phyloP scores from a whole-genome alignment of 1,140 invertebrate genomes.

The Drosophila seguyi region DNA sequence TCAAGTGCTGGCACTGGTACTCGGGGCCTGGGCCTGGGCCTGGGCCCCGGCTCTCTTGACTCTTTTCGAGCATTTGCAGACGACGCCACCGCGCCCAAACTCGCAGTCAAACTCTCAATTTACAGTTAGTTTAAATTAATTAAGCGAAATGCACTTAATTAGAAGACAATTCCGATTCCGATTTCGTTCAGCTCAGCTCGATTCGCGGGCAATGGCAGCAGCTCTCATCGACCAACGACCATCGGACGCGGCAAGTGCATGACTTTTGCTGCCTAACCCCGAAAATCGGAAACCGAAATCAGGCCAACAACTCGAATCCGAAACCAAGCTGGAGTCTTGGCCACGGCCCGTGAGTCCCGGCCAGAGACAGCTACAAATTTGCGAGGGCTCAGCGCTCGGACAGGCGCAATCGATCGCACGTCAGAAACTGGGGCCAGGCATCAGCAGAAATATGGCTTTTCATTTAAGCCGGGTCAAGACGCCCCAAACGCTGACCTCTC shows the following conservation, averaged over 20 bases:
- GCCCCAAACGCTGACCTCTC: slow-evolving; percentile 61
- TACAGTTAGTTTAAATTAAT: slow-evolving; percentile 84
- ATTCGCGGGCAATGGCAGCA: slow-evolving; percentile 45
- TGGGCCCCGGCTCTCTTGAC: background rate
- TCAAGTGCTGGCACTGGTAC: slow-evolving; percentile 35
- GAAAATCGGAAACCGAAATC: slow-evolving; percentile 70
- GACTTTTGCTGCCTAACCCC: slow-evolving; percentile 77
- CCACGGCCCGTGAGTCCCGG: background rate
- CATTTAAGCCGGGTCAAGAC: slow-evolving; percentile 79
- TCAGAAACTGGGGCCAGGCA: slow-evolving; percentile 79
- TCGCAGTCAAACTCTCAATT: slow-evolving; percentile 65
- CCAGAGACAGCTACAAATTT: slow-evolving; percentile 71
- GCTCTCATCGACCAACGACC: slow-evolving; percentile 27
- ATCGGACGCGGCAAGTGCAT: slow-evolving; percentile 67
- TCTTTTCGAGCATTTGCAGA: slow-evolving; percentile 41
- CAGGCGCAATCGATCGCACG: slow-evolving; percentile 81
- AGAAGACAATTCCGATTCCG: slow-evolving; percentile 68
- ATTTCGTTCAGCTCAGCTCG: slow-evolving; percentile 17
- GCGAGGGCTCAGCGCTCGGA: slow-evolving; percentile 55
- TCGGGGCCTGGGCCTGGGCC: background rate
- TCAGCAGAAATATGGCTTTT: slow-evolving; percentile 78
- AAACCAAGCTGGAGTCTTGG: slow-evolving; percentile 10
- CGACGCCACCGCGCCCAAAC: slow-evolving; percentile 74
- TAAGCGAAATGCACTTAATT: slow-evolving; percentile 84
- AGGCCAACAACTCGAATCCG: slow-evolving; percentile 39